Percentiles rank a stretch among this genome's conserved stretches.
Conservation (phyloP, 2,797 vertebrate genomes). For the Bradypodion pumilum region DNA sequence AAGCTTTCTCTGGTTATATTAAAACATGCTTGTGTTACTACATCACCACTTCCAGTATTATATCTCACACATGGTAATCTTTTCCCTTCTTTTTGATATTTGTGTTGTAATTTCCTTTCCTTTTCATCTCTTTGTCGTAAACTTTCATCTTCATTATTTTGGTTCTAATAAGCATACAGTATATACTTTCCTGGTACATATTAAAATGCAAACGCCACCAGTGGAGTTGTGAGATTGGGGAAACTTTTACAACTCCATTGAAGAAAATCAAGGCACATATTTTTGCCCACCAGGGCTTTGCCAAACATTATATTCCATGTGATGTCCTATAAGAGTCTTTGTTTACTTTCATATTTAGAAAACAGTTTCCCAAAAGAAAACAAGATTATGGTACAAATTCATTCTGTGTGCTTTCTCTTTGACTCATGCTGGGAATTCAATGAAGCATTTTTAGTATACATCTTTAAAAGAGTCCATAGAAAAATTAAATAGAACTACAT, state of each 20-base stretch:
- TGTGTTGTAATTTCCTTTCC: constrained; percentile 50
- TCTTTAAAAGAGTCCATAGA: constrained; percentile 35
- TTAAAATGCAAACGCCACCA: constrained; percentile 56
- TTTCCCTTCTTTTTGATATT: constrained; percentile 53
- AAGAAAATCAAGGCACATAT: constrained; percentile 33
- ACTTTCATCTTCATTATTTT: constrained; percentile 65
- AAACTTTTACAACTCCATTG: neutral
- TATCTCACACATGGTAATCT: constrained; percentile 48
- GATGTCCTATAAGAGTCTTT: constrained; percentile 47
- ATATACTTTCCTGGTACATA: constrained; percentile 54
- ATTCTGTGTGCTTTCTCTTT: constrained; percentile 57
- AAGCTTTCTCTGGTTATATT: constrained; percentile 37
- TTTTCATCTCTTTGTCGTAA: constrained; percentile 67
- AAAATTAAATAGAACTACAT: constrained; percentile 46
- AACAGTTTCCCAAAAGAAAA: constrained; percentile 56
- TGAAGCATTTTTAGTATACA: constrained; percentile 41
- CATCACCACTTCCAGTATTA: constrained; percentile 30
- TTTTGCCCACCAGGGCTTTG: constrained; percentile 46
- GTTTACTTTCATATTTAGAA: constrained; percentile 45
- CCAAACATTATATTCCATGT: constrained; percentile 58
- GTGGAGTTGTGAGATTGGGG: constrained; percentile 25
- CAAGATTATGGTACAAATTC: constrained; percentile 54
- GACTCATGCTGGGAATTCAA: constrained; percentile 42
- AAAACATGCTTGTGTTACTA: constrained; percentile 54
- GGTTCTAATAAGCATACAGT: constrained; percentile 70